Conservation (phyloP, 23 tunicate genomes). For the Trididemnum clinides region DNA sequence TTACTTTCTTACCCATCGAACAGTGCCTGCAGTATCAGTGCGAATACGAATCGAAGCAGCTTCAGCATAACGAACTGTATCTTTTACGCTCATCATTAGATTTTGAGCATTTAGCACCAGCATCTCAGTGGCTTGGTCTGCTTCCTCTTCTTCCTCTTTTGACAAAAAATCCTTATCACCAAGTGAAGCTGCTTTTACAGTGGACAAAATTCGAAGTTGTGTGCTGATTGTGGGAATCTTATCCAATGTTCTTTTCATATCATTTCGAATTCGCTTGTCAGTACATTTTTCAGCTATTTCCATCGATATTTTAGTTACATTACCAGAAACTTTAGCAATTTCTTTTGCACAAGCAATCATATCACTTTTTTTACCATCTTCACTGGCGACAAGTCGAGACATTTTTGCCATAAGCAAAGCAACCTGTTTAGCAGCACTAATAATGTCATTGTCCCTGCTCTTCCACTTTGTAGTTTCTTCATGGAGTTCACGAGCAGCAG, state of each 20-base stretch:
- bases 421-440: slow-evolving; percentile 95
- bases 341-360: slow-evolving; percentile 93
- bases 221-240: slow-evolving; percentile 96
- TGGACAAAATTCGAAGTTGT: slow-evolving; percentile 93
- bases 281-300: slow-evolving; percentile 98
- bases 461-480: slow-evolving; percentile 97
- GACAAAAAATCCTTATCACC: slow-evolving; percentile 71
- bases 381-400: slow-evolving; percentile 82
- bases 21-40: slow-evolving; percentile 85
- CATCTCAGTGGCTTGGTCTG: slow-evolving; percentile 99
- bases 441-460: slow-evolving; percentile 91
- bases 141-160: slow-evolving; percentile 87
- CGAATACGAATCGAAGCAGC: slow-evolving; percentile 99
- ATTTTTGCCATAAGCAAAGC: slow-evolving; percentile 99
- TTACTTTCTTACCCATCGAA: slow-evolving; percentile 93
- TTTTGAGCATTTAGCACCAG: slow-evolving; percentile 99
- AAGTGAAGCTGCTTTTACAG: slow-evolving; percentile 98
- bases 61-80: slow-evolving; percentile 94
- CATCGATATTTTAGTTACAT: slow-evolving; percentile 75
- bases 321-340: slow-evolving; percentile 92
- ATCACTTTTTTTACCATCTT: slow-evolving; percentile 90
- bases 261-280: slow-evolving; percentile 85
- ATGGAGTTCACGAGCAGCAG: slow-evolving; percentile 97
- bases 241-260: slow-evolving; percentile 96
- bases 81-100: slow-evolving; percentile 96